Evolutionary conservation across 1,140 invertebrate genomes (phyloP).

Genomic region (Yoshiicerus persimilis): DNA sequence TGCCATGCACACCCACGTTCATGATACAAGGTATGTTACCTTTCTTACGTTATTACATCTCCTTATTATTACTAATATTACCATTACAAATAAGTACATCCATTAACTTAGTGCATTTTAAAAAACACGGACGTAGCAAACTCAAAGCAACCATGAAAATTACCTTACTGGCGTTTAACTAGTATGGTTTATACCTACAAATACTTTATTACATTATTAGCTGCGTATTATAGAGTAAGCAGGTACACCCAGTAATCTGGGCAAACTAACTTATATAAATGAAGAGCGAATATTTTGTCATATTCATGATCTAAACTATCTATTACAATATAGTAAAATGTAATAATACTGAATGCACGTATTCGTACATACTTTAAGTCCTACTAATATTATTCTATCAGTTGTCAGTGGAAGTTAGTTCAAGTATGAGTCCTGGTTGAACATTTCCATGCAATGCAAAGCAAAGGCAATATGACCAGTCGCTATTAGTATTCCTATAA

Average conservation of each 20-base stretch:
- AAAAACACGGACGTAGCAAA: background rate
- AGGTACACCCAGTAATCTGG: too few relatives aligned
- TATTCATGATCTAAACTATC: background rate
- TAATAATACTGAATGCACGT: background rate
- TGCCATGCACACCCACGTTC: slow-evolving; percentile 16
- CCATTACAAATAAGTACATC: background rate
- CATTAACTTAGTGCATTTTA: background rate
- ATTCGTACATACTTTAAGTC: background rate
- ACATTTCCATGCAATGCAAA: background rate
- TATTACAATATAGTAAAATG: background rate
- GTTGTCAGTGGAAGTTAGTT: background rate
- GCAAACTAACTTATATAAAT: background rate
- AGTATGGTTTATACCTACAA: too few relatives aligned
- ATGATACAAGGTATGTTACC: slow-evolving; percentile 11
- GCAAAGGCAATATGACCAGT: background rate
- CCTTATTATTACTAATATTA: background rate
- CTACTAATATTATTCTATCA: background rate
- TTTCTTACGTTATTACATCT: background rate
- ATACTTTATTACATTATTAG: too few relatives aligned
- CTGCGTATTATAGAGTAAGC: too few relatives aligned
- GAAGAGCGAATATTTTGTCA: background rate
- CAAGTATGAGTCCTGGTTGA: background rate
- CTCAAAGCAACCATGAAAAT: too few relatives aligned
- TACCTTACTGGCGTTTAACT: too few relatives aligned
- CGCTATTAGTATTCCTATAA: background rate